Evolutionary conservation across 2,888 invertebrate species (phyloP).

Genomic region (Leptinotarsa rubiginosa): DNA sequence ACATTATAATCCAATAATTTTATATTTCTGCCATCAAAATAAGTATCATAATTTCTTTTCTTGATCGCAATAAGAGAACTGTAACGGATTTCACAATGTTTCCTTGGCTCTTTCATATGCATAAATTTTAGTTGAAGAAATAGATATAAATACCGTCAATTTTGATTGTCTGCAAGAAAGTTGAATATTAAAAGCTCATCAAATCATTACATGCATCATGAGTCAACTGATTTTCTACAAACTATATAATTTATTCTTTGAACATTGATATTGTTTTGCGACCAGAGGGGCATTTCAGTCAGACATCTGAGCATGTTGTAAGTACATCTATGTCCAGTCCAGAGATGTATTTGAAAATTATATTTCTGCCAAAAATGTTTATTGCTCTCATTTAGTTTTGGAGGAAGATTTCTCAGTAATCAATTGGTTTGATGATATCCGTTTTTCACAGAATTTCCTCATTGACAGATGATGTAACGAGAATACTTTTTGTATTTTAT

Average conservation of each 20-base stretch:
- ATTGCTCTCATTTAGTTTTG: no score
- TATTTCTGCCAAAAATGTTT: no score
- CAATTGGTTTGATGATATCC: no score
- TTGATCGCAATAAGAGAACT: not conserved
- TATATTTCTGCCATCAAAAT: not conserved
- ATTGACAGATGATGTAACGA: no score
- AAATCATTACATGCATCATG: conserved; percentile 12
- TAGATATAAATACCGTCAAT: conserved; percentile 8
- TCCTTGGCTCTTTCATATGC: not conserved
- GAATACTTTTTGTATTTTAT: no score
- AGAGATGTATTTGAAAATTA: no score
- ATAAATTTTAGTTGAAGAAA: not conserved
- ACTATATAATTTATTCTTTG: not conserved
- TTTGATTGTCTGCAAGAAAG: conserved; percentile 10
- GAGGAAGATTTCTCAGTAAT: no score
- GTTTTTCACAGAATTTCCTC: no score
- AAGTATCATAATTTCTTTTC: not conserved
- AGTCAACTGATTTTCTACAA: not conserved
- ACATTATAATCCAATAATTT: not conserved
- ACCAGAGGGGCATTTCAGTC: no score
- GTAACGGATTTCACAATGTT: conserved; percentile 3
- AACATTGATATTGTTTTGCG: not conserved
- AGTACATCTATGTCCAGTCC: no score
- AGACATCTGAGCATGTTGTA: no score
- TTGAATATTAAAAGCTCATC: conserved; percentile 21